phyloP scores from a whole-genome alignment of 1,140 invertebrate species.

The Danaus melanippus region DNA sequence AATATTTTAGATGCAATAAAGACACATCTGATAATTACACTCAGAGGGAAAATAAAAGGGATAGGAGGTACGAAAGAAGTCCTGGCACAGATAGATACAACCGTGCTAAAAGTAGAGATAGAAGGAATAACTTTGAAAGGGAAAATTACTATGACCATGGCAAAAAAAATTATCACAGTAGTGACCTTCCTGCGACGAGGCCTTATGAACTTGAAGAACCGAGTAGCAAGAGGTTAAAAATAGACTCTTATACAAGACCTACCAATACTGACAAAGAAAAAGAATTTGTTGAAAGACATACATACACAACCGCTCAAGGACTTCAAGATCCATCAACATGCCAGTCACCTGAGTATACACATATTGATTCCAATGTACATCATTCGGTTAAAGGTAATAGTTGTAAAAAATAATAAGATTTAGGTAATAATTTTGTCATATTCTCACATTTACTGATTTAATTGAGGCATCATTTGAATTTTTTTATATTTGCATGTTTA shows the following conservation, averaged over 20 bases:
- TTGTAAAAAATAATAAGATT: constrained; percentile 4
- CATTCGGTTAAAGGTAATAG: constrained; percentile 40
- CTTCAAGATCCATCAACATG: constrained; percentile 22
- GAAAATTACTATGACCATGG: constrained; percentile 22
- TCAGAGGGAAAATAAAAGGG: constrained; percentile 17
- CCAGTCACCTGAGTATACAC: constrained; percentile 42
- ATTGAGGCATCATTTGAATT: constrained; percentile 1
- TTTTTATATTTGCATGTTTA: constrained; percentile 6
- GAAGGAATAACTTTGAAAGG: constrained; percentile 18
- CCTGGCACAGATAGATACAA: constrained; percentile 33
- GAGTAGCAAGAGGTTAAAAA: constrained; percentile 29
- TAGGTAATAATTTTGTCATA: constrained; percentile 3
- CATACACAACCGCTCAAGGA: constrained; percentile 3
- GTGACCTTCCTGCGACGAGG: constrained; percentile 26
- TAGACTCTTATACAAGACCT: constrained; percentile 17
- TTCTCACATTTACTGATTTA: constrained; percentile 8
- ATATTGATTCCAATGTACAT: constrained; percentile 20
- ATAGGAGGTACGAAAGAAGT: constrained; percentile 25
- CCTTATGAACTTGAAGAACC: constrained; percentile 37
- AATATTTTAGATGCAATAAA: constrained; percentile 4
- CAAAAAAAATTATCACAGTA: constrained; percentile 17
- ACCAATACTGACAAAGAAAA: constrained; percentile 18
- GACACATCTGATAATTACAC: constrained; percentile 14
- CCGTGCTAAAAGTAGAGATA: constrained; percentile 27
- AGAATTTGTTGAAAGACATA: constrained; percentile 9